phyloP scores from a whole-genome alignment of 2,797 vertebrate species.

The Myiotriccus ornatus region DNA sequence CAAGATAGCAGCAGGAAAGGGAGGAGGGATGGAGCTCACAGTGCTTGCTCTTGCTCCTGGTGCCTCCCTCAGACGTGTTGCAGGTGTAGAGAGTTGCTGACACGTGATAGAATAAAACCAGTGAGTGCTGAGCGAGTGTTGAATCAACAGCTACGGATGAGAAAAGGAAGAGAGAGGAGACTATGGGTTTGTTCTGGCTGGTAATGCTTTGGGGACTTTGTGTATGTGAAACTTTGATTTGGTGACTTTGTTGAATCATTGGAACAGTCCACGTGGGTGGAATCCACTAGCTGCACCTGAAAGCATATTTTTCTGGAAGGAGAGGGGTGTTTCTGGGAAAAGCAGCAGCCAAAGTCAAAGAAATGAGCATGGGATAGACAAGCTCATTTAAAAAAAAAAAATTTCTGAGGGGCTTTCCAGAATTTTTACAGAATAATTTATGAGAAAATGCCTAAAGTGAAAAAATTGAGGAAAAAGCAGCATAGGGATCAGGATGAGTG shows the following conservation, averaged over 20 bases:
- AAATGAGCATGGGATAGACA: accelerated
- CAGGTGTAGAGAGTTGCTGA: constrained; percentile 3
- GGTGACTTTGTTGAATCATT: neutral
- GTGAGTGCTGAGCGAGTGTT: neutral
- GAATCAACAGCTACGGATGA: neutral
- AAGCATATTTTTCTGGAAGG: neutral
- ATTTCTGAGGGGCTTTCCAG: neutral
- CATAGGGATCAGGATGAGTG: neutral
- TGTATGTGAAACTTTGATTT: neutral
- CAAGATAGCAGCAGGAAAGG: neutral
- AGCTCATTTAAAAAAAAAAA: neutral
- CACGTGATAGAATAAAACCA: neutral
- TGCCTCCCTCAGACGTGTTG: neutral
- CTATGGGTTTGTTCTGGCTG: neutral
- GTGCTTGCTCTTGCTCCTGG: neutral
- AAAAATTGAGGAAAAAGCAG: neutral
- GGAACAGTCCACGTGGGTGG: neutral
- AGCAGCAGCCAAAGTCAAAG: neutral
- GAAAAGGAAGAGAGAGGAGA: neutral
- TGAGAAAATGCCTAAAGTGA: neutral
- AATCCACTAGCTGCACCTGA: neutral
- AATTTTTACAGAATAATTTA: neutral
- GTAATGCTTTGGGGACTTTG: neutral
- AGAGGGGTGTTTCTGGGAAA: neutral
- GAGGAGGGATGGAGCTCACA: neutral